Base-by-base conservation (phyloP, 2,113 vertebrate species). In the rat (Rattus norvegicus) region DNA sequence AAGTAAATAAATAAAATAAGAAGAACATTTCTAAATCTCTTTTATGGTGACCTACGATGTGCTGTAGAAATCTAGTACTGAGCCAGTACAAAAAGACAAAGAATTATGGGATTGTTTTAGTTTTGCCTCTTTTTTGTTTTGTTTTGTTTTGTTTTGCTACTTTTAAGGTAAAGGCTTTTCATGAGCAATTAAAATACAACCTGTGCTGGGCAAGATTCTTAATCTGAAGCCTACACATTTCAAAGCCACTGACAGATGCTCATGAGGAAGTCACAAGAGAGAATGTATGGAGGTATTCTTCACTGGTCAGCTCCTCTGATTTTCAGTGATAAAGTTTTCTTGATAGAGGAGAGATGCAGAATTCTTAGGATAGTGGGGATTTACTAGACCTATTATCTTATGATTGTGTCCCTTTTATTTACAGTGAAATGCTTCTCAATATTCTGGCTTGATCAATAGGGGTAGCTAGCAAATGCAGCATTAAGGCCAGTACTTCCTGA, bases 401-500 rank as follows among this genome's bases (percentile, higher is more conserved):
- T 49, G 69, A 49, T 63, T 77, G 6, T 59, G 22, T 52, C 70
- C 43, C 43, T 75, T 69, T 65, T 88, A 69, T 75, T 96, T 90
- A 52, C 0, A 94, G 28, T 80, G 84, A 79, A 93, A 83, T 95
- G n/a, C 84, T 90, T 95, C 67, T 95, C 90, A 90, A 22, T 59
- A 63, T 90, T 92, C 16, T 88, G 67, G 19, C 56, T 80, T 69
- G 36, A 49, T 69, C 83, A 43, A 2, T 72, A 76, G 79, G n/a
- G 0, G 13, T 91, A 30, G 14, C 33, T 92, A 33, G 65, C 61
- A 90, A 88, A 85, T 24, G 65, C 56, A 20, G 4, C 49, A 52
- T 49, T 43, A 36, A 83, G 59, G 14, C 33, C 24, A 76, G 47
- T 17, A 28, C 36, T 85, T 9, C 20, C 22, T 17, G n/a, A 54